phyloP scores from a whole-genome alignment of 1,140 invertebrate genomes.

The Drosophila asahinai region DNA sequence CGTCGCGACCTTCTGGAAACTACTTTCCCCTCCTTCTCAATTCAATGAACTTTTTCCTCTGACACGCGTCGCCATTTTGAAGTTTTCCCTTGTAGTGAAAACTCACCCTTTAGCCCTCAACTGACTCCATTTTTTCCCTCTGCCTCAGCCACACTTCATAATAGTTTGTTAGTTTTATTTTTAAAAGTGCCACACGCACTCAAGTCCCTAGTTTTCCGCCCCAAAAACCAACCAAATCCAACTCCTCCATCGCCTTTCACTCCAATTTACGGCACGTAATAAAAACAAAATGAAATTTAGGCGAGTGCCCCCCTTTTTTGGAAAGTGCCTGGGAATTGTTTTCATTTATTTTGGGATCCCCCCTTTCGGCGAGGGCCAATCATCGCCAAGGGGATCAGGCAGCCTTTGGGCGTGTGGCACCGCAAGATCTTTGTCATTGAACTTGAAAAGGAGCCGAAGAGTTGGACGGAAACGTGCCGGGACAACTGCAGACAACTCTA shows the following conservation, averaged over 20 bases:
- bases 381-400: constrained; percentile 67
- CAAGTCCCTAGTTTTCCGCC: background rate
- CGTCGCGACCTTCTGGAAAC: background rate
- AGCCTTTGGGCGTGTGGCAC: constrained; percentile 64
- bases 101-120: constrained; percentile 37
- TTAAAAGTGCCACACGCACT: constrained; percentile 54
- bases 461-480: constrained; percentile 26
- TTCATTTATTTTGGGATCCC: constrained; percentile 68
- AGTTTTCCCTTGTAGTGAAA: constrained; percentile 6
- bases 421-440: constrained; percentile 78
- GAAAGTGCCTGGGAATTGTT: constrained; percentile 63
- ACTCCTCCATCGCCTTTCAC: constrained; percentile 15
- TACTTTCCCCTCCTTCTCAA: background rate
- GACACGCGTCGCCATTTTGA: constrained; percentile 51
- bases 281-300: constrained; percentile 71
- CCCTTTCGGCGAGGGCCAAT: constrained; percentile 54
- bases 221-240: background rate
- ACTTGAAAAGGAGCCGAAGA: constrained; percentile 65
- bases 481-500: constrained; percentile 20
- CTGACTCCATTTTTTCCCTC: constrained; percentile 16
- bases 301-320: constrained; percentile 40
- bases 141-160: constrained; percentile 50
- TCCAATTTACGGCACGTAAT: constrained; percentile 66
- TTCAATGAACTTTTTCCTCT: constrained; percentile 15
- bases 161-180: constrained; percentile 59